These are phyloP conservation scores for Xiphophorus hellerii DNA, from an alignment of 2,113 vertebrate genomes.

Conservation along the genomic window DNA sequence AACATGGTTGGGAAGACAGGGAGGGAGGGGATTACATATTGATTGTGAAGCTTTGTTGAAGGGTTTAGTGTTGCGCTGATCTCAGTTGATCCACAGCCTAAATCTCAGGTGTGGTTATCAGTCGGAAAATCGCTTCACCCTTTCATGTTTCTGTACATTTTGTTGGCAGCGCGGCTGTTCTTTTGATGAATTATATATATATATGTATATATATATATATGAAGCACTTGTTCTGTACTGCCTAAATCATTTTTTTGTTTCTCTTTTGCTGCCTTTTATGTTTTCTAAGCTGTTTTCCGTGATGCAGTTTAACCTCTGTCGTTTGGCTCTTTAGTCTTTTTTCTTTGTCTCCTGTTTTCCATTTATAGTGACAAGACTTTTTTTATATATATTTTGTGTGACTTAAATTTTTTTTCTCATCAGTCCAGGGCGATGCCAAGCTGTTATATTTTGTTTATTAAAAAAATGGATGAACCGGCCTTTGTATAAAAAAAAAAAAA, in stretches of 20 bases:
- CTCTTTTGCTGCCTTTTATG: constrained; percentile 29
- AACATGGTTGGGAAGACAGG: constrained; percentile 2
- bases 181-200: constrained; percentile 34
- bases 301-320: constrained; percentile 43
- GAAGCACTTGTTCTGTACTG: constrained; percentile 79
- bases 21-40: constrained; percentile 11
- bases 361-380: constrained; percentile 52
- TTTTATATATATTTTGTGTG: constrained; percentile 45
- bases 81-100: constrained; percentile 4
- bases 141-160: constrained; percentile 49
- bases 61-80: constrained; percentile 29
- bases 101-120: constrained; percentile 9
- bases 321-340: constrained; percentile 50
- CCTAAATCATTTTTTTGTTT: constrained; percentile 62
- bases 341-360: constrained; percentile 42
- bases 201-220: constrained; percentile 25
- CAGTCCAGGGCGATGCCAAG: constrained; percentile 90
- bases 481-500: constrained; percentile 91
- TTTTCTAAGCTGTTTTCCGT: constrained; percentile 61
- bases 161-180: constrained; percentile 62
- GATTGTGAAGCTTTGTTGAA: constrained; percentile 46
- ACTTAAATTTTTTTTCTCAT: constrained; percentile 59
- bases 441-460: constrained; percentile 97
- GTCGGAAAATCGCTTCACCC: constrained; percentile 17
- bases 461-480: constrained; percentile 84